Evolutionary conservation across 64 coral and sea anemone genomes (phyloP).

Genomic region (Pocillopora verrucosa): DNA sequence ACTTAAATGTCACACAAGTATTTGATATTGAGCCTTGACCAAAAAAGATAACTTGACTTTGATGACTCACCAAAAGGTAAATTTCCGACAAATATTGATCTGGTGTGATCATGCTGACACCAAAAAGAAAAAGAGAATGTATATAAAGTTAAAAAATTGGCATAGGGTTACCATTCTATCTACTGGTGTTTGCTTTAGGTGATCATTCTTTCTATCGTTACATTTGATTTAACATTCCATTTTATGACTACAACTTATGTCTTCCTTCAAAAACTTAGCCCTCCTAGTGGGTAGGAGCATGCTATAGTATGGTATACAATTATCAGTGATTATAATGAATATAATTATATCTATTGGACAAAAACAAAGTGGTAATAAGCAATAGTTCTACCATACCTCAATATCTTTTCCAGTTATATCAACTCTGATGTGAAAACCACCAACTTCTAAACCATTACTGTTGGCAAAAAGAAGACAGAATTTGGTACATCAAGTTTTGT

Average conservation of each 20-base stretch:
- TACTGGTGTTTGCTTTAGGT: too few species aligned
- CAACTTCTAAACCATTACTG: slow-evolving; percentile 90
- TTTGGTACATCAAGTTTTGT: too few species aligned
- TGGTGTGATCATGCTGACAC: slow-evolving; percentile 73
- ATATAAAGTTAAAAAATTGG: not conserved
- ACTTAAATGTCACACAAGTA: not conserved
- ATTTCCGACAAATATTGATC: slow-evolving; percentile 96
- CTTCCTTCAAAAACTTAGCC: too few species aligned
- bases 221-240: not conserved
- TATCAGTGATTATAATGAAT: not conserved
- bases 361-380: too few species aligned
- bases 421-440: slow-evolving; percentile 80
- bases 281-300: too few species aligned
- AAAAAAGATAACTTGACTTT: not conserved
- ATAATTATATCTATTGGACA: not conserved
- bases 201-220: not conserved
- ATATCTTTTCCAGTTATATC: slow-evolving; percentile 64
- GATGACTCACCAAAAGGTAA: slow-evolving; percentile 88
- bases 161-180: not conserved
- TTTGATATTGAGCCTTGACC: not conserved
- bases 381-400: slow-evolving; percentile 46
- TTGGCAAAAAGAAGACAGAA: too few species aligned
- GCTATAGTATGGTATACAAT: not conserved
- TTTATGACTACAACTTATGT: too few species aligned
- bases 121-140: slow-evolving; percentile 2